phyloP scores from a whole-genome alignment of 2,113 vertebrate genomes.

The Zeus faber region DNA sequence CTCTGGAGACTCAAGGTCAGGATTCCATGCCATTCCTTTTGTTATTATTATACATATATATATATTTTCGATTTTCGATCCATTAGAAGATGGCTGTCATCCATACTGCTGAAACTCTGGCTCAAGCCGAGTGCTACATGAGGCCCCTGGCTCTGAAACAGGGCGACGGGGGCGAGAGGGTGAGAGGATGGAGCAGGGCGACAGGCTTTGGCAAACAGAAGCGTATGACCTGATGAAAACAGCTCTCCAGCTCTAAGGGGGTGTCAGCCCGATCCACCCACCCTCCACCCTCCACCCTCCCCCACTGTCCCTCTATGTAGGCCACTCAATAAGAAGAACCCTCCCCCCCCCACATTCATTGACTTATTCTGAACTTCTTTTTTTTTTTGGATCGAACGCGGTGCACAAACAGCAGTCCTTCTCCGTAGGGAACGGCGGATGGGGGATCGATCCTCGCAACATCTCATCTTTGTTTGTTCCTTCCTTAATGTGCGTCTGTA shows the following conservation, averaged over 20 bases:
- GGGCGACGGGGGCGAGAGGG: conserved; percentile 36
- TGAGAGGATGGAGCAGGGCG: conserved; percentile 41
- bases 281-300: no score
- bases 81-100: neutral
- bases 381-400: no score
- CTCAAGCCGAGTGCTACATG: conserved; percentile 8
- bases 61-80: no score
- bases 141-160: conserved; percentile 16
- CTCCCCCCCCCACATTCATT: no score
- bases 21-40: no score
- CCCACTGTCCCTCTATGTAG: conserved; percentile 21
- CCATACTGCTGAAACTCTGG: conserved; percentile 16
- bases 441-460: no score
- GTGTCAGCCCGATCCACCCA: conserved; percentile 4
- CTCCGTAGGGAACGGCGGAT: no score
- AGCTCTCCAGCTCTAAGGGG: conserved; percentile 24
- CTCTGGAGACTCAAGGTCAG: conserved; percentile 96
- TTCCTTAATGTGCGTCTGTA: no score
- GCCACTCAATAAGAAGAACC: conserved; percentile 28
- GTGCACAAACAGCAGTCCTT: no score
- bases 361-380: conserved; percentile 31
- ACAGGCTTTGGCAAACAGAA: conserved; percentile 39
- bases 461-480: no score
- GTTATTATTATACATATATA: no score
- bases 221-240: conserved; percentile 19